Evolutionary conservation across 2,888 invertebrate genomes (phyloP).

Genomic region (Archips crataeganus): DNA sequence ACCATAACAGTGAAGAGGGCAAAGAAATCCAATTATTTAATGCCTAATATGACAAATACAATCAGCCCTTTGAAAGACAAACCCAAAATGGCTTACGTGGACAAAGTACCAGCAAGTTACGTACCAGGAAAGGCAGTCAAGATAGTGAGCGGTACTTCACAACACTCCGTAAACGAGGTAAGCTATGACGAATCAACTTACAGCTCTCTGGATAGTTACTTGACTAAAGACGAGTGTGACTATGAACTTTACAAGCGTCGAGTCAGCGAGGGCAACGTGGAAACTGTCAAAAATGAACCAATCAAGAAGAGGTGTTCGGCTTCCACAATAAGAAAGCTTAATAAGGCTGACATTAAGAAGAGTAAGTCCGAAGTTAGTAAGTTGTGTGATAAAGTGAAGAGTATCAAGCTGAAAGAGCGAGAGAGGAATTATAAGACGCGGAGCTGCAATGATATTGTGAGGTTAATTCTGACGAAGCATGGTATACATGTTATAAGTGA

Average conservation of each 20-base stretch:
- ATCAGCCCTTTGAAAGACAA: constrained; percentile 69
- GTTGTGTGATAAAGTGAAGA: constrained; percentile 78
- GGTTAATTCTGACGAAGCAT: constrained; percentile 91
- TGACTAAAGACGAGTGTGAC: constrained; percentile 76
- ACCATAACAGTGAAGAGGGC: constrained; percentile 71
- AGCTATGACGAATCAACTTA: constrained; percentile 67
- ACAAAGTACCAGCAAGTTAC: constrained; percentile 70
- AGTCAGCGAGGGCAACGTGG: constrained; percentile 76
- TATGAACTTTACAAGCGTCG: constrained; percentile 68
- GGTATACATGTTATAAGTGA: constrained; percentile 93
- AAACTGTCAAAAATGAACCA: constrained; percentile 50
- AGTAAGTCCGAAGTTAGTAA: constrained; percentile 83
- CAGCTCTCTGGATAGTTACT: constrained; percentile 84
- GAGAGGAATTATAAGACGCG: constrained; percentile 73
- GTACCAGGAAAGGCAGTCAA: constrained; percentile 92
- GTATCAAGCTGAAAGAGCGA: constrained; percentile 74
- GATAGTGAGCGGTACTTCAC: constrained; percentile 85
- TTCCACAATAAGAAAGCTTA: constrained; percentile 72
- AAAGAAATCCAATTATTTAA: constrained; percentile 69
- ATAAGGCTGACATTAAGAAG: constrained; percentile 75
- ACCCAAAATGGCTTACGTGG: constrained; percentile 78
- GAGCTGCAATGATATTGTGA: constrained; percentile 87
- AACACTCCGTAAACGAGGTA: constrained; percentile 75
- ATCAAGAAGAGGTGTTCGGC: constrained; percentile 73
- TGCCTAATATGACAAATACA: constrained; percentile 68